Base-by-base conservation (phyloP, 2,888 invertebrate species). In the Cephus nigrinus region DNA sequence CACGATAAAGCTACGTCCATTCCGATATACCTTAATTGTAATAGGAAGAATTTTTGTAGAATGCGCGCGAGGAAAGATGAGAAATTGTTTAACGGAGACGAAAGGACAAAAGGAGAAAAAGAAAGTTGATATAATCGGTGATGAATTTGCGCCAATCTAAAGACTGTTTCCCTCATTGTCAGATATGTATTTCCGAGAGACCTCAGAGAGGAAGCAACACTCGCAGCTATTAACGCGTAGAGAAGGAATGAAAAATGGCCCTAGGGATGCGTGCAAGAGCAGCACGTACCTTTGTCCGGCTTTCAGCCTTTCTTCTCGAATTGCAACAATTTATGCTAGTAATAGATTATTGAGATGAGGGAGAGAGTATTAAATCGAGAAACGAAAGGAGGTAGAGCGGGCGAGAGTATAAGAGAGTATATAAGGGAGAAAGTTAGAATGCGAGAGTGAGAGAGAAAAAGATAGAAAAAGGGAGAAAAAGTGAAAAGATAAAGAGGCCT, bases 1-100 rank as follows among this genome's bases (percentile, higher is more conserved):
- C 30, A 30, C 30, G 15, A 32, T 69, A 69, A 84, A 83, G 82
- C 83, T 82, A 85, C 80, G 84, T 85, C 85, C 86, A 86, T 87
- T 86, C 84, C 85, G 74, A 76, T 12, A 69, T 69, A 69, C 32
- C n/a, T 69, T 69, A 69, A 30, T 69, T 69, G 69, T 69, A 69
- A 69, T 69, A 69, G 69, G 69, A 69, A n/a, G 73, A 76, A 30
- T 69, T 34, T 68, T 36, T 36, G 36, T 40, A 35, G 69, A 40
- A 33, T 30, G 55, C 23, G 33, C 40, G 31, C 9, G 31, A 12
- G 34, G 74, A 15, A 55, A 76, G 34, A 69, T 75, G 77, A 71
- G 78, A 75, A 79, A 15, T 83, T 5, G 69, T 69, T 69, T 30
- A n/a, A 32, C 69, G 69, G 69, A 32, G 1, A 32, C 75, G 78